Base-by-base conservation (phyloP, 2,888 invertebrate genomes). In the Dicycla oo region DNA sequence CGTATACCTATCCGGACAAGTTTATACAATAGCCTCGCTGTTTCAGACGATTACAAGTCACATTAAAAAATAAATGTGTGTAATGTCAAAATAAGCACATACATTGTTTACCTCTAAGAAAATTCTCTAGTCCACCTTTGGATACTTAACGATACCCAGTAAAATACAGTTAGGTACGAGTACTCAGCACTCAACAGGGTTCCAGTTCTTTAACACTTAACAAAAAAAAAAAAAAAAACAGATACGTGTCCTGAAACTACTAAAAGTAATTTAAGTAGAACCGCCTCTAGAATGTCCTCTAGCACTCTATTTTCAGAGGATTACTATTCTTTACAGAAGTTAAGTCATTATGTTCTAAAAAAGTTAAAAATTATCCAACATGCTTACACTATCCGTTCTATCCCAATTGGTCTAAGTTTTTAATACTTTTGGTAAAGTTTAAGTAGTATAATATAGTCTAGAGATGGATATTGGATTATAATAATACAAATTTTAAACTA, bases 171-270 rank as follows among this genome's bases (percentile, higher is more conserved):
- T 6, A 3, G 23, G 3, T 53, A 43, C 26, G 34, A 51, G 18
- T n/a, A 56, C 51, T 60, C 38, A 6, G 20, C 53, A 43, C 56
- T 64, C 15, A 30, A 49, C 11, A 23, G 34, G 20, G 67, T 68
- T 51, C 3, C 20, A 57, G 49, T 11, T 47, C 10, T 10, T 1
- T 57, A 74, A 20, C 58, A 26, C 34, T 62, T 30, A 11, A 26
- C 3, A 34, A 43, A 57, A 75, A 56, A 75, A 26, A 34, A 34
- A 43, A 57, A 75, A 56, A 75, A 49, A 68, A 26, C 11, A 47
- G 2, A 53, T 47, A 47, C 47, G 51, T 56, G 20, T 23, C 40
- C n/a, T 47, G 15, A 34, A 75, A 63, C 56, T 62, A 56, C 26
- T 40, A 34, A 13, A 56, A 38, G 69, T 66, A 23, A 57, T 65